Evolutionary conservation across 2,113 vertebrate species (phyloP), one percentile per base, ranked within the genome.

Genomic region (Strigops habroptila): DNA sequence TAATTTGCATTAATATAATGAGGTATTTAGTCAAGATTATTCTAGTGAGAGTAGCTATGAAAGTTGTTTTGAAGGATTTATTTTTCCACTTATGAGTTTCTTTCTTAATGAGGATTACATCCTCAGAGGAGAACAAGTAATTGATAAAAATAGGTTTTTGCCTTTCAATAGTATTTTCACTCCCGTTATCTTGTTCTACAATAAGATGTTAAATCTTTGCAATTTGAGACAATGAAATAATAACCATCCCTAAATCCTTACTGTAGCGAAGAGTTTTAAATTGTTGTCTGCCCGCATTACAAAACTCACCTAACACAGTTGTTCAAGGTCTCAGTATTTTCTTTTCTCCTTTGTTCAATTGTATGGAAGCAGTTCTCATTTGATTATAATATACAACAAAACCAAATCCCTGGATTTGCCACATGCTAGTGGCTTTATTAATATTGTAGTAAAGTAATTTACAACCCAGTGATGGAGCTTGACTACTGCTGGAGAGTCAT

Each of bases 21-120:
- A 94, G 51, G 48, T 64, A 69, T 94, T 96, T 96, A 90, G 63
- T 86, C n/a, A 68, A 94, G 94, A 95, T 95, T 95, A 83, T 85
- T 94, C 90, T 86, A 79, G 35, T 82, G 82, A 93, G 90, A 95
- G 43, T 88, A 70, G 82, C 65, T 91, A 64, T 81, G 91, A 95
- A 94, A 94, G 93, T 85, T 94, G 89, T 94, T 97, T 95, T 84
- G 95, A 96, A 93, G 94, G 96, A 96, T 96, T 97, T 96, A 95
- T 95, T 96, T 96, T 96, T 96, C 87, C 63, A 77, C 88, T 88
- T 95, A 77, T 0, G 18, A 82, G 18, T 93, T 95, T 94, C 91
- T 95, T 91, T 94, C 80, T 80, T 96, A 71, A 95, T 75, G 71
- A 93, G 83, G 90, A 95, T 96, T 97, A 89, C 78, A 94, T 81